Percentiles rank a stretch among this genome's conserved stretches.
phyloP scores from a whole-genome alignment of 1,140 invertebrate genomes.

The Orchesella cincta region DNA sequence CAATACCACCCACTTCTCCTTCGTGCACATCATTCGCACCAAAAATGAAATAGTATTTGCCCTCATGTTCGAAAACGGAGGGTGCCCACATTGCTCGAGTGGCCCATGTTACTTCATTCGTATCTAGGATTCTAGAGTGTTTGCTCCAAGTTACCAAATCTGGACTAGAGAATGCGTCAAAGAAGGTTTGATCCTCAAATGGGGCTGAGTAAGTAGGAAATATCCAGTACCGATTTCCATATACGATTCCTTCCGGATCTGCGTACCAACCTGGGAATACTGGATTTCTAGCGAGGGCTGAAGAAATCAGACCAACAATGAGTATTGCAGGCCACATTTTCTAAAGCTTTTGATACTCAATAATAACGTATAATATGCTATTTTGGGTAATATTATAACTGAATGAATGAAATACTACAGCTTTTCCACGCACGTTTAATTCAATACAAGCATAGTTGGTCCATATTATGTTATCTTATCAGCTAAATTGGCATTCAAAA shows the following conservation, averaged over 20 bases:
- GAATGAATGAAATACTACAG: no score
- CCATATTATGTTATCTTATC: no score
- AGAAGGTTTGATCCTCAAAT: slow-evolving; percentile 7
- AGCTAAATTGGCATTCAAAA: no score
- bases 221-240: slow-evolving; percentile 34
- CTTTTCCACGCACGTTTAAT: no score
- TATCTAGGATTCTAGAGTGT: slow-evolving; percentile 21
- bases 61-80: slow-evolving; percentile 8
- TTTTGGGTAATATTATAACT: no score
- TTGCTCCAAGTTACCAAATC: slow-evolving; percentile 33
- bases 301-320: no score
- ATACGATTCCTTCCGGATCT: slow-evolving; percentile 31
- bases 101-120: slow-evolving; percentile 23
- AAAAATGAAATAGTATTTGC: slow-evolving; percentile 35
- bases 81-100: slow-evolving; percentile 28
- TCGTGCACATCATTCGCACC: slow-evolving; percentile 25
- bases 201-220: slow-evolving; percentile 27
- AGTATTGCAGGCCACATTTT: no score
- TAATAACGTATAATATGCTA: no score
- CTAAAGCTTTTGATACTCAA: no score
- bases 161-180: slow-evolving; percentile 31
- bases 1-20: slow-evolving; percentile 34
- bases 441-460: no score
- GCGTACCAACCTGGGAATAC: slow-evolving; percentile 37
- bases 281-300: slow-evolving; percentile 21